A percentile compares a stretch with the other conserved stretches of the same genome.
phyloP scores from a whole-genome alignment of 2,888 invertebrate species.

The Nomada goodeniana region DNA sequence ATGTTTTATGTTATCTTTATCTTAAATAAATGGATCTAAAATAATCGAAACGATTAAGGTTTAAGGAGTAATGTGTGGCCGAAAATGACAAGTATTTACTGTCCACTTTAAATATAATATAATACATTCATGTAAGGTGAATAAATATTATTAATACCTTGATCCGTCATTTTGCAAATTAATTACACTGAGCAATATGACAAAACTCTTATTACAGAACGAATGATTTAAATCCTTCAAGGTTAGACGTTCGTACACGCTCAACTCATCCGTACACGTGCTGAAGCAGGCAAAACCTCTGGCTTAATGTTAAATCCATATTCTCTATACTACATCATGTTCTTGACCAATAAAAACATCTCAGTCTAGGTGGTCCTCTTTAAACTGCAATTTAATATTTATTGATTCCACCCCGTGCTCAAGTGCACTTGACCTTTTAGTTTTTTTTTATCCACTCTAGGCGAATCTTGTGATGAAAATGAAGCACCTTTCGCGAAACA shows the following conservation, averaged over 20 bases:
- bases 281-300: constrained; percentile 19
- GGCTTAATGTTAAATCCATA: constrained; percentile 42
- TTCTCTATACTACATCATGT: constrained; percentile 18
- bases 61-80: not conserved
- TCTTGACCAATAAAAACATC: constrained; percentile 33
- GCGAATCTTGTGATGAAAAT: not conserved
- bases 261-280: constrained; percentile 51
- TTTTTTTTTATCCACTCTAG: constrained; percentile 18
- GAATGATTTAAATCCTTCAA: constrained; percentile 21
- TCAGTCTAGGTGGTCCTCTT: constrained; percentile 17
- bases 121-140: too few species aligned
- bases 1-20: constrained; percentile 21
- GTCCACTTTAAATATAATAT: not conserved
- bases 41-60: not conserved
- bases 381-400: constrained; percentile 44
- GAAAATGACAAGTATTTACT: not conserved
- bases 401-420: constrained; percentile 41
- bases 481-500: constrained; percentile 1
- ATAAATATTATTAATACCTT: constrained; percentile 42
- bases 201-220: not conserved
- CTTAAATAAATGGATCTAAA: not conserved
- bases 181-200: not conserved
- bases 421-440: constrained; percentile 42
- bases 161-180: constrained; percentile 55
- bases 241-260: constrained; percentile 41